Base-by-base conservation (phyloP, 2,888 invertebrate species). In the Perizoma affinitatum region DNA sequence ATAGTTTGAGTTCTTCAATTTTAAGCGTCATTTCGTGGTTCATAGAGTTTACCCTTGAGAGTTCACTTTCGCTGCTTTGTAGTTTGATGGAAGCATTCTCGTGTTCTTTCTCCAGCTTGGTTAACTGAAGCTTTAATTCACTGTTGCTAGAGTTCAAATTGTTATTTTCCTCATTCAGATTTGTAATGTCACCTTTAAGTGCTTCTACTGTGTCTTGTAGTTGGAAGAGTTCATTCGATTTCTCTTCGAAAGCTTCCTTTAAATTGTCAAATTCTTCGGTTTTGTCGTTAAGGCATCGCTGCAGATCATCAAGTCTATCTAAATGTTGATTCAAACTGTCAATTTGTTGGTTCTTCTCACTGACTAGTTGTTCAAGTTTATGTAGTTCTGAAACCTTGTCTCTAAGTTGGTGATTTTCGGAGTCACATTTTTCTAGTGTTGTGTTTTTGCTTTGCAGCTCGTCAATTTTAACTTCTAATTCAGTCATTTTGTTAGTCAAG, bases 291-390 rank as follows among this genome's bases (percentile, higher is more conserved):
- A 93, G 79, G 65, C 92, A 84, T 66, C 93, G 88, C 60, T 93
- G 93, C 46, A 94, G 61, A 64, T 91, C 88, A 42, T 92, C 90
- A 1, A 93, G 75, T 69, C 91, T 84, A 52, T 92, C 90, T 53
- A 93, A 75, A 69, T 93, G 92, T 70, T 88, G 88, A 63, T 93
- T 93, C 47, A 94, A 73, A 59, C 87, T 92, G 53, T 89, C 91
- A 38, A 93, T 93, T 64, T 93, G 93, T 47, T 87, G 87, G 64
- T 93, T 93, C 69, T 94, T 92, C 61, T 94, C 93, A 0, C 91
- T 88, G 1, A 94, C 86, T 7, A 94, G 81, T 60, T 88, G 93
- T 71, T 94, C 93, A 54, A 94, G 79, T 55, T 87, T 90, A 40
- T 93, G 84, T 43, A 93, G 76, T 63, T 93, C 93, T 0, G 78